Conservation (phyloP, 2,888 invertebrate species). For the Clistopyga incitator region DNA sequence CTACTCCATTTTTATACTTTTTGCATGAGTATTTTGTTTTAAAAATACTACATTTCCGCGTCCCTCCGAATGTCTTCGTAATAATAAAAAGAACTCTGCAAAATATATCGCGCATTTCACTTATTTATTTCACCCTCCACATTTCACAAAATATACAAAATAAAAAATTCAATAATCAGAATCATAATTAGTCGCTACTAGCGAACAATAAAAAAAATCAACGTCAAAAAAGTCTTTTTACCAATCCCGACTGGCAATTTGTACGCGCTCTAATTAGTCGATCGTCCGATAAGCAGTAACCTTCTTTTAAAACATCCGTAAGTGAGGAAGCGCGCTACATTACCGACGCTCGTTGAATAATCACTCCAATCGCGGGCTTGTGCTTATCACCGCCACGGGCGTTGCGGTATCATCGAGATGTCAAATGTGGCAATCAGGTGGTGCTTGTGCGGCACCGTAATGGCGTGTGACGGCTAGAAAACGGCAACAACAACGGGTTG, state of each 20-base stretch:
- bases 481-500: conserved; percentile 70
- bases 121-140: neutral
- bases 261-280: neutral
- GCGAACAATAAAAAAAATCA: neutral
- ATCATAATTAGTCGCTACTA: no score
- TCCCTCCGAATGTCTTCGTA: conserved; percentile 51
- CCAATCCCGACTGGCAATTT: neutral
- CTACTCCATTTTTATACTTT: conserved; percentile 78
- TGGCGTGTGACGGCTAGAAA: conserved; percentile 79
- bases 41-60: conserved; percentile 81
- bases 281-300: neutral
- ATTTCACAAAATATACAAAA: neutral
- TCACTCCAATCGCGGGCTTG: neutral
- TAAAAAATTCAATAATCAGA: neutral
- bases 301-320: no score
- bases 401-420: neutral
- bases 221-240: no score
- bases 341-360: neutral
- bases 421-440: conserved; percentile 72
- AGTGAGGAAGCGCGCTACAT: neutral
- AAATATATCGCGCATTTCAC: conserved; percentile 33
- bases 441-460: conserved; percentile 73
- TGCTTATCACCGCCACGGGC: conserved; percentile 4
- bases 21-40: conserved; percentile 83
- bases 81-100: conserved; percentile 56